These are phyloP conservation scores for Drosophila sordidula DNA, from an alignment of 2,888 invertebrate genomes.

Conservation along the genomic window DNA sequence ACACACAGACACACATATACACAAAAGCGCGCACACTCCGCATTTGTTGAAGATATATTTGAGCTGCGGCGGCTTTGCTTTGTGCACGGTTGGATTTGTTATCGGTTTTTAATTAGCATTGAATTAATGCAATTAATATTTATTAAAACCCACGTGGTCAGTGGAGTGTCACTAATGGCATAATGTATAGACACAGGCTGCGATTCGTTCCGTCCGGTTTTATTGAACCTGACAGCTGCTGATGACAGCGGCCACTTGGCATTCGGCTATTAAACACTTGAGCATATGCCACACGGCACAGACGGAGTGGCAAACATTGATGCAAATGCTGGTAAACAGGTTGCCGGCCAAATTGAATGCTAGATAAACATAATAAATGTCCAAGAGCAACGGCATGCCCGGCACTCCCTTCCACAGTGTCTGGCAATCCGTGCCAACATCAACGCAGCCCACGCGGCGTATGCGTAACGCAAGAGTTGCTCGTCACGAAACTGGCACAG, in stretches of 20 bases:
- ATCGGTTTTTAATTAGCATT: conserved; percentile 74
- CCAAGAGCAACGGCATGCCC: conserved; percentile 41
- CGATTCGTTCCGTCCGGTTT: conserved; percentile 44
- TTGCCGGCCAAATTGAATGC: conserved; percentile 63
- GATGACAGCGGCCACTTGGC: conserved; percentile 46
- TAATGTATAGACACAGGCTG: conserved; percentile 40
- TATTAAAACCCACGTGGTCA: conserved; percentile 52
- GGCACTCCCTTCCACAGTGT: conserved; percentile 9
- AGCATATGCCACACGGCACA: conserved; percentile 58
- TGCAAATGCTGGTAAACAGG: conserved; percentile 59
- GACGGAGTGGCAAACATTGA: conserved; percentile 43
- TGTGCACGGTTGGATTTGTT: conserved; percentile 37
- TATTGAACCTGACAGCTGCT: conserved; percentile 63
- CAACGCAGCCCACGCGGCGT: conserved; percentile 57
- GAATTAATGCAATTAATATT: conserved; percentile 66
- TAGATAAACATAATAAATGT: conserved; percentile 66
- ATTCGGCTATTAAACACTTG: conserved; percentile 69
- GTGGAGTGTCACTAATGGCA: conserved; percentile 60
- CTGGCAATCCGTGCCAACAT: conserved; percentile 49
- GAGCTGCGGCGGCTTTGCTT: background rate
- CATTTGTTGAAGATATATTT: background rate
- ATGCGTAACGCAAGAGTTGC: conserved; percentile 70
- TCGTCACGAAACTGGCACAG: conserved; percentile 68
- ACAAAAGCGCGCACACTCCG: background rate
- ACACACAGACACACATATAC: background rate